Percentiles rank a stretch among this genome's conserved stretches.
Conservation (phyloP, 2,888 invertebrate genomes). For the Epiblema foenella region DNA sequence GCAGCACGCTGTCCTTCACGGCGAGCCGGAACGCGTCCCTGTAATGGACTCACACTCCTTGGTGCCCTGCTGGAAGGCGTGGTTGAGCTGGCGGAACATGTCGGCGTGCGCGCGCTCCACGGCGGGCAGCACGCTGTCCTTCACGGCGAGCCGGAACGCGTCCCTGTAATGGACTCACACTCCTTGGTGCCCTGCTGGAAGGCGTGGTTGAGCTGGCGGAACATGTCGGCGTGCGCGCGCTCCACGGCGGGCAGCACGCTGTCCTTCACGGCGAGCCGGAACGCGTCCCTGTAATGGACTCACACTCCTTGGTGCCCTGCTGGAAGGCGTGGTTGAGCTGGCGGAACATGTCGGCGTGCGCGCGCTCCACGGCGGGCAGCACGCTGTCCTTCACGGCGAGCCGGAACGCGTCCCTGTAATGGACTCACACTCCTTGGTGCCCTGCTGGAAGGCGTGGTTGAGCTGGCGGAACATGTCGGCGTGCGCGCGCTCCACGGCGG, state of each 20-base stretch:
- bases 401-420: not conserved
- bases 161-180: slow-evolving; percentile 87
- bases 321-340: slow-evolving; percentile 96
- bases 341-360: slow-evolving; percentile 93
- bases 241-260: slow-evolving; percentile 94
- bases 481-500: slow-evolving; percentile 94
- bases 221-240: slow-evolving; percentile 93
- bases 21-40: no score
- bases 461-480: slow-evolving; percentile 95
- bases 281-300: slow-evolving; percentile 63
- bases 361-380: slow-evolving; percentile 94
- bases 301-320: slow-evolving; percentile 95
- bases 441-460: slow-evolving; percentile 93
- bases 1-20: no score
- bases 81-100: slow-evolving; percentile 95
- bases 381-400: slow-evolving; percentile 88
- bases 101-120: slow-evolving; percentile 94
- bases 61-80: slow-evolving; percentile 94
- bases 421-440: slow-evolving; percentile 94
- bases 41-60: slow-evolving; percentile 92
- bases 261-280: slow-evolving; percentile 85
- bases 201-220: slow-evolving; percentile 94
- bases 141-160: slow-evolving; percentile 79
- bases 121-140: slow-evolving; percentile 91
- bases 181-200: slow-evolving; percentile 96